A percentile compares a stretch with the other conserved stretches of the same genome.
Evolutionary conservation across 2,113 vertebrate species (phyloP).

Genomic region (Stegastes partitus): DNA sequence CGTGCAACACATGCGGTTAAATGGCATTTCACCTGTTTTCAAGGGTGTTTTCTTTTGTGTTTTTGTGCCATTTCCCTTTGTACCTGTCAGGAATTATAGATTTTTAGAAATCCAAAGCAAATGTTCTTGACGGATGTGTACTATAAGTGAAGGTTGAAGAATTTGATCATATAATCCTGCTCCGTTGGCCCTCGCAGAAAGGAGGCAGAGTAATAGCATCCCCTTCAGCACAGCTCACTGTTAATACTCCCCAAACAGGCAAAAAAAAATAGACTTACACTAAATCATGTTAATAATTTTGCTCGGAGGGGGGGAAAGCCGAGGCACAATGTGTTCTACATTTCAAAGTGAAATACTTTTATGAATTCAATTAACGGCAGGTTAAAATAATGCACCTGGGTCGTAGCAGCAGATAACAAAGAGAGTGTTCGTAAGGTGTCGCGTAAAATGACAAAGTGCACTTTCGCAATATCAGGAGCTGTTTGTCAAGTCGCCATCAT

Average conservation of each 20-base stretch:
- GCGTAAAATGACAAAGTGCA: constrained; percentile 47
- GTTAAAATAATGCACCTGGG: constrained; percentile 50
- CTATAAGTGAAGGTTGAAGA: constrained; percentile 63
- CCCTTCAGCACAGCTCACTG: constrained; percentile 58
- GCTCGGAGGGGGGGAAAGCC: constrained; percentile 42
- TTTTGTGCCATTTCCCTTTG: constrained; percentile 19
- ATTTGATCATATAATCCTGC: constrained; percentile 53
- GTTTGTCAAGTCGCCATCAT: constrained; percentile 35
- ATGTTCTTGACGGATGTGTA: constrained; percentile 46
- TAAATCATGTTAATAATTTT: constrained; percentile 75
- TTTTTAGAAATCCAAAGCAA: constrained; percentile 37
- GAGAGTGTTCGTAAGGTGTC: constrained; percentile 37
- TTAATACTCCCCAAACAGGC: constrained; percentile 54
- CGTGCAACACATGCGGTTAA: not conserved
- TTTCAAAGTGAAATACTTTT: constrained; percentile 63
- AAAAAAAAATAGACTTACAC: constrained; percentile 46
- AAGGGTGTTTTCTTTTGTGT: not conserved
- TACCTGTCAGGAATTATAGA: constrained; percentile 15
- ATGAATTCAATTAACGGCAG: constrained; percentile 67
- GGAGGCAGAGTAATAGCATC: constrained; percentile 52
- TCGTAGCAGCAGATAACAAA: constrained; percentile 40
- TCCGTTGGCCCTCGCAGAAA: constrained; percentile 33
- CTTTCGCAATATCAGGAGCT: constrained; percentile 43
- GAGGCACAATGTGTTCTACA: constrained; percentile 40
- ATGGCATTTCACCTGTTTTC: not conserved